Percentiles rank a stretch among this genome's conserved stretches.
Conservation (phyloP, 2,888 invertebrate species). For the Tyria jacobaeae region DNA sequence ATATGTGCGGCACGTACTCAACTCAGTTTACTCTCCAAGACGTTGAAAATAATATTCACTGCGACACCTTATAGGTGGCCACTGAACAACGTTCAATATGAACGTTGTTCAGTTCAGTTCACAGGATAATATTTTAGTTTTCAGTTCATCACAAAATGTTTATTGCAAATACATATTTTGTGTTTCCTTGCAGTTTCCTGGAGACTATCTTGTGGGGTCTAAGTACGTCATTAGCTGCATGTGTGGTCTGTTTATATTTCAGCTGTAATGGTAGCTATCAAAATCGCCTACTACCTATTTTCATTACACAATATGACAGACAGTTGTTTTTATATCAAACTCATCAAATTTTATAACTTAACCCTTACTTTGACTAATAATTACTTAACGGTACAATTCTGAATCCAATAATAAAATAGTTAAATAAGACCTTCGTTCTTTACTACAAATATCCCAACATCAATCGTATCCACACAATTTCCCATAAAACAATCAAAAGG, state of each 20-base stretch:
- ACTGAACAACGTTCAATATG: conserved; percentile 24
- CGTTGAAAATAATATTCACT: conserved; percentile 52
- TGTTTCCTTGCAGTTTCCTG: background rate
- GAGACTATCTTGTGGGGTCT: background rate
- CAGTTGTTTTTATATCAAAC: background rate
- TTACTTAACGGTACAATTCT: background rate
- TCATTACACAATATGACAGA: background rate
- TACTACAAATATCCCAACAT: background rate
- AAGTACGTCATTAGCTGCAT: background rate
- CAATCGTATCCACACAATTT: conserved; percentile 19
- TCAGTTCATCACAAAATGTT: conserved; percentile 6
- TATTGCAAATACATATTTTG: conserved; percentile 3
- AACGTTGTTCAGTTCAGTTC: no score
- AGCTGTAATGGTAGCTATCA: background rate
- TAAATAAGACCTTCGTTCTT: background rate
- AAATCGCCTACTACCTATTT: background rate
- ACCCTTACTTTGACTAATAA: background rate
- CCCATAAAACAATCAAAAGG: conserved; percentile 31
- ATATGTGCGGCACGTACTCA: conserved; percentile 76
- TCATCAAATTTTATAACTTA: background rate
- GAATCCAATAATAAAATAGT: background rate
- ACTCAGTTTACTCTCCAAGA: conserved; percentile 62
- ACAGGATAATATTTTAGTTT: conserved; percentile 24
- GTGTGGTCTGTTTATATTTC: background rate
- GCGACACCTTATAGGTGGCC: conserved; percentile 43